Base-by-base conservation (phyloP, 2,797 vertebrate genomes). In the Psittacula derbiana region DNA sequence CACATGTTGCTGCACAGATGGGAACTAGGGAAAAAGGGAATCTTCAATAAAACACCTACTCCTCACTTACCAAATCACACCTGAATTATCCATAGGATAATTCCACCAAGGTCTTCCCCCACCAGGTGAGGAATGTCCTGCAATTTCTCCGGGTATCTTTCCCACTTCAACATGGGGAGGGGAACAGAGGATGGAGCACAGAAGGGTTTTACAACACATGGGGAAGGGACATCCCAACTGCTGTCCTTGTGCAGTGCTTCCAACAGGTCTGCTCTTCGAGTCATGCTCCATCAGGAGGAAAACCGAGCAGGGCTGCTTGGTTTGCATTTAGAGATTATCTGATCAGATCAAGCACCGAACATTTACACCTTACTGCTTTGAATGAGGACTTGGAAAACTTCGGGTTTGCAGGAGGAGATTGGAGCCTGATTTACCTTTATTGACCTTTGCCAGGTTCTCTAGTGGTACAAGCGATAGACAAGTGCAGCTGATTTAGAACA, bases 341-440 rank as follows among this genome's bases (percentile, higher is more conserved):
- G 88, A 70, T 69, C 5, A 80, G 61, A 79, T 60, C 3, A 2
- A 80, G 65, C 81, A 50, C 1, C 0, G 2, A 80, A 10, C 0
- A 0, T 30, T 71, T 70, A n/a, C 23, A 20, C 36, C 36, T 61
- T 9, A 4, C 67, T 71, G 16, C 36, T 78, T 58, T 70, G 50
- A 81, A 75, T 17, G 33, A 52, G 58, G n/a, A 12, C 73, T 71
- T 15, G 14, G 60, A 43, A 58, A 73, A 60, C 40, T 53, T 61
- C 79, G 41, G 75, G 53, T 62, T 57, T 80, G 91, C 85, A 88
- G 88, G 10, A 95, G 70, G 75, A 93, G 87, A 11, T 62, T 55
- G 65, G 80, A 92, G 81, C 9, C 72, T 14, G 55, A 57, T 86
- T 90, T 47, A 72, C 89, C 92, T 93, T 72, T 28, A 30, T 0